Base-by-base conservation (phyloP, 2,797 vertebrate species). In the Poecilia gillii region DNA sequence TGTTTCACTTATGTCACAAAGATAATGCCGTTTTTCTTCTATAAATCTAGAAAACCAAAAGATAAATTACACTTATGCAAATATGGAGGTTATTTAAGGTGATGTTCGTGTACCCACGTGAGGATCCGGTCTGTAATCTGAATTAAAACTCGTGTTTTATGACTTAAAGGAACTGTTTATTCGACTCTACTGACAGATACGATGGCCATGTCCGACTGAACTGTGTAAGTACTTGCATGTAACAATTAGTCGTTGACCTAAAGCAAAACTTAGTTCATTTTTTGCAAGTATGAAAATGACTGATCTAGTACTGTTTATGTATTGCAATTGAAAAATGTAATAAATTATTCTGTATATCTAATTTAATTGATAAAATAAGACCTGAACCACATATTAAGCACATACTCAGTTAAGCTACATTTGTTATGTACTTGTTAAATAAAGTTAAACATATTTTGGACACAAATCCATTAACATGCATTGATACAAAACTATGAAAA, bases 91-190 rank as follows among this genome's bases (percentile, higher is more conserved):
- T 3, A 0, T 74, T 66, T 51, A 47, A 71, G 31, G 39, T 36
- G 53, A 20, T 73, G 41, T 77, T 77, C 81, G 1, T 74, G 2
- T 1, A 39, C 45, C 53, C 88, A 92, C 84, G 90, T 95, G 89
- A 87, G 45, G 13, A 66, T 1, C 13, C 4, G 20, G 45, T 74
- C 77, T 76, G 45, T 71, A 79, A 59, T 76, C 18, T 51, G 31
- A 41, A 31, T n/a, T 74, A 8, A 62, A 81, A 82, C 68, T 68
- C 66, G 46, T 68, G 7, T 49, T 25, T 16, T 13, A 46, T 47
- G 25, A 49, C 14, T 14, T 33, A 64, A 68, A 62, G 45, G 28
- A 43, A 13, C 31, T 72, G 18, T 49, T 33, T 73, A 20, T 78
- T n/a, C 4, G 3, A 47, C 39, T 51, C 66, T 72, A 13, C 36